Evolutionary conservation across 2,113 vertebrate species (phyloP).

Genomic region (Lagenorhynchus albirostris): DNA sequence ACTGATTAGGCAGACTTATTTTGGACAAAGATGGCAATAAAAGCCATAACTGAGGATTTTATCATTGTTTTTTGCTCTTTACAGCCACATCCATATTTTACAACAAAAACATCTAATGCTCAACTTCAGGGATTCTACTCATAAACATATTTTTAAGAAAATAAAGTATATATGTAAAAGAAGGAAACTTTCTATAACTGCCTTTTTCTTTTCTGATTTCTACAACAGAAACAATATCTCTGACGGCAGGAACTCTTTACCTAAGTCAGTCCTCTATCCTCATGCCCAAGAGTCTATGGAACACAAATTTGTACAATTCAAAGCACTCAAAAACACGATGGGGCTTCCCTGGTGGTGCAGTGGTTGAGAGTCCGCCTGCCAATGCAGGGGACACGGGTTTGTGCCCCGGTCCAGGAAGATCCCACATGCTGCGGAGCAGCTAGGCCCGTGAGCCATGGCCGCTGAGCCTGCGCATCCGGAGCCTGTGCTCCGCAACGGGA

Average conservation of each 20-base stretch:
- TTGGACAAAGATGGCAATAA: background rate
- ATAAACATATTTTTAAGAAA: constrained; percentile 30
- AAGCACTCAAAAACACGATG: background rate
- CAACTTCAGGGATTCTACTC: background rate
- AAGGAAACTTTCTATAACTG: background rate
- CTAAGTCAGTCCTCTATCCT: background rate
- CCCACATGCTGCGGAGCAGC: no score
- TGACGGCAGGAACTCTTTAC: background rate
- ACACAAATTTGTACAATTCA: background rate
- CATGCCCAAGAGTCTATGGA: background rate
- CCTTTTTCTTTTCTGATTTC: constrained; percentile 9
- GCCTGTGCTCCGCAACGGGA: no score
- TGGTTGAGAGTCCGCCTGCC: no score
- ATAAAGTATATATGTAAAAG: background rate
- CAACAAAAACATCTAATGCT: background rate
- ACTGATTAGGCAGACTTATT: background rate
- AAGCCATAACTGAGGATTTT: background rate
- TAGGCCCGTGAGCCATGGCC: no score
- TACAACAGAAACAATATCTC: background rate
- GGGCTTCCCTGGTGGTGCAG: no score
- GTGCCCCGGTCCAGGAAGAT: no score
- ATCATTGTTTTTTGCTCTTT: background rate
- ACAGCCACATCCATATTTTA: background rate
- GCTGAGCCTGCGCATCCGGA: no score
- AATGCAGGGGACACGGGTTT: no score